A percentile compares a stretch with the other conserved stretches of the same genome.
Conservation (phyloP, 2,797 vertebrate genomes). For the Craterocephalus amniculus region DNA sequence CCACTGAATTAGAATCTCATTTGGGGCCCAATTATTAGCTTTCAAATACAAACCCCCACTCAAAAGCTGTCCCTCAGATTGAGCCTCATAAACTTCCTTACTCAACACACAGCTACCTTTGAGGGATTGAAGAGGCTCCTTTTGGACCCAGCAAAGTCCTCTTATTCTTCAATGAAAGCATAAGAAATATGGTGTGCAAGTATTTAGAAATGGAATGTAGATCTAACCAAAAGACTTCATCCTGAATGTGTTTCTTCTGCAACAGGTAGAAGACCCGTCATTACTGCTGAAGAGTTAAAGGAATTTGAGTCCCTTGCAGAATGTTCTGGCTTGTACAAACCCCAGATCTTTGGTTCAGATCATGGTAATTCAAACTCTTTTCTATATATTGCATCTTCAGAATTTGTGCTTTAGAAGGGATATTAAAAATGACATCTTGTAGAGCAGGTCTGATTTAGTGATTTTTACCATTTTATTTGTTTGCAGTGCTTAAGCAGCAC, state of each 20-base stretch:
- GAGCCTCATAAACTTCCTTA: too few species aligned
- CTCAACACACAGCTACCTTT: too few species aligned
- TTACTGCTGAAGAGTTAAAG: constrained; percentile 38
- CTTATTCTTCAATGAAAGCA: too few species aligned
- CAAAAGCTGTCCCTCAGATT: too few species aligned
- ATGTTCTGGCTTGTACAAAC: constrained; percentile 8
- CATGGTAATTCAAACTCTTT: constrained; percentile 29
- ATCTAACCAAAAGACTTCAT: background rate
- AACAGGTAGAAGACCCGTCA: constrained; percentile 33
- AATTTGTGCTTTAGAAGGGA: background rate
- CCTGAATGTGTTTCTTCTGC: constrained; percentile 12
- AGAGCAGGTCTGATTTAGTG: background rate
- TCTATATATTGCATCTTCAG: background rate
- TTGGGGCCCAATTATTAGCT: too few species aligned
- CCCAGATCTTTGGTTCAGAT: background rate
- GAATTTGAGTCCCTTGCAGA: constrained; percentile 34
- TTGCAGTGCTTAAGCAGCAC: background rate
- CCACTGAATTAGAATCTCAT: too few species aligned
- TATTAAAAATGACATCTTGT: background rate
- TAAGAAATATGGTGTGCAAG: too few species aligned
- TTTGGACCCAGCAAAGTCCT: too few species aligned
- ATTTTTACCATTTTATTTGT: background rate
- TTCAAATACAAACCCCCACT: too few species aligned
- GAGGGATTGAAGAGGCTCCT: too few species aligned
- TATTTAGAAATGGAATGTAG: background rate